Evolutionary conservation across 1,140 invertebrate genomes (phyloP), one percentile per base, ranked within the genome.

Genomic region (Chironomus striatipennis): DNA sequence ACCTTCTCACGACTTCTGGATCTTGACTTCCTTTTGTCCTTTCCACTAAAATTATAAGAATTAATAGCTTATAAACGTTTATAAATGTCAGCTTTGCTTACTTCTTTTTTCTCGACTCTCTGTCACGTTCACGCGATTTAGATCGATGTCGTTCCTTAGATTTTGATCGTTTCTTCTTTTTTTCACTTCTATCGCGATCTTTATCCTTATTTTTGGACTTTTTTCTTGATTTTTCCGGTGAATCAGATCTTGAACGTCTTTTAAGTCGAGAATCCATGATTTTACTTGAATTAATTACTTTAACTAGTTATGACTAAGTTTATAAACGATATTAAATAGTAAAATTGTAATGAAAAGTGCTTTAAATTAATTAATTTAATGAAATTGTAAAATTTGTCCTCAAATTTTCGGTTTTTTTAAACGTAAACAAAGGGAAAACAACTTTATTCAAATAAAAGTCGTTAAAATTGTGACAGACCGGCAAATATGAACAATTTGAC

Each of bases 211-310:
- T 21, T 70, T 70, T 70, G 18, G 65, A 70, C 18, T 70, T 70
- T 21, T 70, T 70, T 18, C 18, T 70, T 20, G 18, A 20, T 7
- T 21, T 18, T 18, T 78, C 42, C 82, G 80, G 78, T 82, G 81
- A 77, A 81, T 78, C 77, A 83, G 81, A 78, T 85, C 85, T 79
- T 85, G 84, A 81, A 84, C 85, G 80, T 83, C 84, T 74, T 86
- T 84, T 75, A 1, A n/a, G n/a, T n/a, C 47, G 47, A 5, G 47
- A 57, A n/a, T 57, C 47, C 47, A 57, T 57, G 12, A 10, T 57
- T 15, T 57, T n/a, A 57, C 12, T n/a, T 12, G 3, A 57, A 57
- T 57, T 34, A 34, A 34, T 34, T 34, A 34, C 24, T 34, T 34
- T 34, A 34, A 34, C 24, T 34, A 34, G 24, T 34, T 34, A 34